Evolutionary conservation across 2,797 vertebrate genomes (phyloP), one percentile per base, ranked within the genome.

Genomic region (Monodelphis domestica): DNA sequence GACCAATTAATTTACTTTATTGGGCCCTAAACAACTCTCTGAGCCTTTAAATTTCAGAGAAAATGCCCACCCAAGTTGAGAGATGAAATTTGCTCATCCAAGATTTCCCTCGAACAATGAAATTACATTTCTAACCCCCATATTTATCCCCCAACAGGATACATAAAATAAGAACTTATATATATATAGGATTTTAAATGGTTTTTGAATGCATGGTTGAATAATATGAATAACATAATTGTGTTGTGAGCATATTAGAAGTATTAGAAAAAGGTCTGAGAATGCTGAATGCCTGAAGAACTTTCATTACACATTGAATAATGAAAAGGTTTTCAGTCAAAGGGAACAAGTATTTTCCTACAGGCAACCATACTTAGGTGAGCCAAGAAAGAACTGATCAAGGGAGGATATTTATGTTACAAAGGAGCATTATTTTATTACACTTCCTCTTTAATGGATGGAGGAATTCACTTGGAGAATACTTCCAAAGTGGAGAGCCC

Each of bases 361-460:
- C 14, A 38, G 63, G n/a, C 63, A 70, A 38, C n/a, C 5, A 70
- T 96, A 95, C 95, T 96, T 96, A 96, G 0, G 2, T 89, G 38
- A 95, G 45, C 90, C 38, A 95, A 94, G 95, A 78, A n/a, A 90
- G 5, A 88, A 51, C 93, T 96, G 89, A 59, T 51, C 91, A 94
- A 96, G 95, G 63, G 5, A 95, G 84, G 11, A 89, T 95, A 92
- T 94, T 89, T 95, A 87, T 91, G 91, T 93, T 94, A 87, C 87
- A 92, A 94, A 91, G 78, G 88, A 54, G 92, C 93, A 38, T 45
- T 33, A 33, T 95, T 59, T 90, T 78, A 63, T 96, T 93, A 90
- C 51, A 63, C 52, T 90, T 87, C 94, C 89, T 93, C 29, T 10
- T 63, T 78, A 38, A 45, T 45, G 38, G n/a, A n/a, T 63, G 14